A percentile compares a stretch with the other conserved stretches of the same genome.
phyloP scores from a whole-genome alignment of 1,140 invertebrate genomes.

The Sitobion miscanthi region DNA sequence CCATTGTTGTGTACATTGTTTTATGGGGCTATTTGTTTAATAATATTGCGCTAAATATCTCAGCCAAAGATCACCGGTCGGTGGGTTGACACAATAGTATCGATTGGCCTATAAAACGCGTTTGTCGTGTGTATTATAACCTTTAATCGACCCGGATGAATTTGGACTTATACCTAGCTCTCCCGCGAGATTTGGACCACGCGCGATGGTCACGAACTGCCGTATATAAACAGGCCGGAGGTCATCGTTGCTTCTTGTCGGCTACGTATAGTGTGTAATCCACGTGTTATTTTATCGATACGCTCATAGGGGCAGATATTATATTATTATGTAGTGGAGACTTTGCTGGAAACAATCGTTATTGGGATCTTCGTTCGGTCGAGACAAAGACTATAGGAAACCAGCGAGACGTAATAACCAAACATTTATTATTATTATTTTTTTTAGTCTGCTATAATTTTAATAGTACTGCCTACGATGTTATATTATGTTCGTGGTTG shows the following conservation, averaged over 20 bases:
- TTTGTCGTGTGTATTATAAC: slow-evolving; percentile 52
- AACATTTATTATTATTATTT: not conserved
- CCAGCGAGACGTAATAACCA: not conserved
- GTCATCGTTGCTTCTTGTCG: slow-evolving; percentile 28
- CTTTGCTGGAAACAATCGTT: not conserved
- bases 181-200: slow-evolving; percentile 34
- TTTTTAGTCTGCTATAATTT: not conserved
- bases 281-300: slow-evolving; percentile 19
- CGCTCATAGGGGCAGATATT: not conserved
- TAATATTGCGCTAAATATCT: slow-evolving; percentile 47
- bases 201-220: slow-evolving; percentile 44
- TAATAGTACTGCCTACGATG: not conserved
- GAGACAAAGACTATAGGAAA: not conserved
- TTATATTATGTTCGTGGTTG: not conserved
- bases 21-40: slow-evolving; percentile 52
- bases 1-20: slow-evolving; percentile 41
- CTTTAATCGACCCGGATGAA: slow-evolving; percentile 54
- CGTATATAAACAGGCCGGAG: slow-evolving; percentile 17
- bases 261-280: not conserved
- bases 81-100: slow-evolving; percentile 53
- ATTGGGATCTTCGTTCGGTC: not conserved
- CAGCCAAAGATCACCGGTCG: slow-evolving; percentile 17
- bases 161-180: slow-evolving; percentile 28
- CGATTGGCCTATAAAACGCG: slow-evolving; percentile 54
- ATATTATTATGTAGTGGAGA: not conserved